Conservation (phyloP, 2,888 invertebrate species). For the Falcaria lacertinaria region DNA sequence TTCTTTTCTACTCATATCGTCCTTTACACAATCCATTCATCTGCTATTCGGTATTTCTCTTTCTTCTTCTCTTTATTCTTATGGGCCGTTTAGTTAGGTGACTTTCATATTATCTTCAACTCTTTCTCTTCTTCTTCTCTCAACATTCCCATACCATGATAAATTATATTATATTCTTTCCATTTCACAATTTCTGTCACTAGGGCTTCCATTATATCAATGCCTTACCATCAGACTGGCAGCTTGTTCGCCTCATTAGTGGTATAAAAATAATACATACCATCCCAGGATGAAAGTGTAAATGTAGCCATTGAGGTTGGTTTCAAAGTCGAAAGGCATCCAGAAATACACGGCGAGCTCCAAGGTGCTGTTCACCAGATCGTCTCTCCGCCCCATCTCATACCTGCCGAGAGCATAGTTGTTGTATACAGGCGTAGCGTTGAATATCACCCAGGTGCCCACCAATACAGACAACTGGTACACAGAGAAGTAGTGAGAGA, state of each 20-base stretch:
- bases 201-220: too few species aligned
- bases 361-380: background rate
- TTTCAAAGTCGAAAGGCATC: background rate
- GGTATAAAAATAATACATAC: background rate
- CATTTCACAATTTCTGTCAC: too few species aligned
- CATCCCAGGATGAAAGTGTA: background rate
- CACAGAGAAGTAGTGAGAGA: background rate
- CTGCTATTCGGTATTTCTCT: too few species aligned
- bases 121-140: too few species aligned
- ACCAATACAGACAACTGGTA: background rate
- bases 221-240: too few species aligned
- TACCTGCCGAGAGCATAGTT: background rate
- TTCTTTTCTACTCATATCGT: too few species aligned
- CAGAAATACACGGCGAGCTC: background rate
- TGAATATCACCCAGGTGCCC: background rate
- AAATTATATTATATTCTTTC: too few species aligned
- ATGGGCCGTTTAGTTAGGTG: too few species aligned
- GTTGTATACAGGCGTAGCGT: background rate
- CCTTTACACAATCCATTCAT: too few species aligned
- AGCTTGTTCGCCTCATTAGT: background rate
- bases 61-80: too few species aligned
- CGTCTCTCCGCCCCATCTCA: background rate
- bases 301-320: background rate
- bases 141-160: too few species aligned
- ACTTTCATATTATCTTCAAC: too few species aligned